Conservation (phyloP, 2,113 vertebrate species). For the Odontesthes bonariensis region DNA sequence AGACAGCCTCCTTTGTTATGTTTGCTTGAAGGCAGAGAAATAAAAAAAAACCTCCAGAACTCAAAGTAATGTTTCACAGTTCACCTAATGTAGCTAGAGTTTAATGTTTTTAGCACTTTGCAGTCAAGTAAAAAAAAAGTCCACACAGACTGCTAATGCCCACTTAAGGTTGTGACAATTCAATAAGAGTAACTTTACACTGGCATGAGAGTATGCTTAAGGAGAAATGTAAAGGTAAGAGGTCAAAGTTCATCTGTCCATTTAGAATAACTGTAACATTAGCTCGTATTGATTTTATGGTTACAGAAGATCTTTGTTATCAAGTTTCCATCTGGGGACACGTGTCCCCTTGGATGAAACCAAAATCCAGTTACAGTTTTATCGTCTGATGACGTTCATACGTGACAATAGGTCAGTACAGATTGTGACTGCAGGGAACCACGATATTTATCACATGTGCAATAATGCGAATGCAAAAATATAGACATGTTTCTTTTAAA, state of each 20-base stretch:
- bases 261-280: constrained; percentile 61
- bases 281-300: constrained; percentile 60
- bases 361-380: constrained; percentile 8
- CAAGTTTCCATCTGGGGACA: constrained; percentile 32
- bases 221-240: constrained; percentile 37
- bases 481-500: neutral
- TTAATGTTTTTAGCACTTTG: neutral
- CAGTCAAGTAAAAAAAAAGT: neutral
- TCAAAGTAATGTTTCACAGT: neutral
- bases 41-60: constrained; percentile 1
- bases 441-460: neutral
- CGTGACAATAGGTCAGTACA: neutral
- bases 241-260: constrained; percentile 63
- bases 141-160: neutral
- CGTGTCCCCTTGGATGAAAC: neutral
- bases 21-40: constrained; percentile 12
- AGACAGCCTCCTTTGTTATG: constrained; percentile 43
- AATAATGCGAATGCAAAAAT: neutral
- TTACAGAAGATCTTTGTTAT: constrained; percentile 38
- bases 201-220: constrained; percentile 48
- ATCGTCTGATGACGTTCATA: neutral
- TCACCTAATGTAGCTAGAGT: neutral
- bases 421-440: neutral
- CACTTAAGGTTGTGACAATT: constrained; percentile 33
- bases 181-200: constrained; percentile 54